phyloP scores from a whole-genome alignment of 2,797 vertebrate genomes.

The Hemibagrus guttatus region DNA sequence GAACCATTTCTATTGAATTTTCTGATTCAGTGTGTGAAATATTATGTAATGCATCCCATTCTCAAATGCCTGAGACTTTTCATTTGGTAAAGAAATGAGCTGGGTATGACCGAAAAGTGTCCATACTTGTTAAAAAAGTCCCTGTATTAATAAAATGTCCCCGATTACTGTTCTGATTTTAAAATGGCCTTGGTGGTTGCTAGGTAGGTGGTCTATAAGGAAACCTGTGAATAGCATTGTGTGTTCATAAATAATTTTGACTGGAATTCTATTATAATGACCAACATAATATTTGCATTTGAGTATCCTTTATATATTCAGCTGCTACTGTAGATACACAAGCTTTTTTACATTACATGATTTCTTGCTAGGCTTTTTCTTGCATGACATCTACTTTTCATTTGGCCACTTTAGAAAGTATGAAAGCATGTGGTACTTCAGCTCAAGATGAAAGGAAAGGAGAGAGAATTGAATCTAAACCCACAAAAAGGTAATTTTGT shows the following conservation, averaged over 20 bases:
- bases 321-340: background rate
- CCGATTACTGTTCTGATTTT: background rate
- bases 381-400: slow-evolving; percentile 21
- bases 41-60: no score
- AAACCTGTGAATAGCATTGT: background rate
- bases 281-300: slow-evolving; percentile 1
- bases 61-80: background rate
- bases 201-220: background rate
- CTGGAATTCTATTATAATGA: background rate
- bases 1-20: background rate
- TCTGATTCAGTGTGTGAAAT: background rate
- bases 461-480: slow-evolving; percentile 24
- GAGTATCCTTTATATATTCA: background rate
- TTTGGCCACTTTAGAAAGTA: slow-evolving; percentile 27
- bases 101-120: background rate
- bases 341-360: background rate
- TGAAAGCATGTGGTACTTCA: slow-evolving; percentile 21
- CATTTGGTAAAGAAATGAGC: background rate
- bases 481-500: slow-evolving; percentile 25
- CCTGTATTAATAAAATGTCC: background rate
- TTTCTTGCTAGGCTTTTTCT: background rate
- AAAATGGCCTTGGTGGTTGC: background rate
- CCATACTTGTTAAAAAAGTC: background rate
- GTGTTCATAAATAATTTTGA: background rate
- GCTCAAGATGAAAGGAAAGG: slow-evolving; percentile 18